phyloP scores from a whole-genome alignment of 2,797 vertebrate species.

The Fratercula arctica region DNA sequence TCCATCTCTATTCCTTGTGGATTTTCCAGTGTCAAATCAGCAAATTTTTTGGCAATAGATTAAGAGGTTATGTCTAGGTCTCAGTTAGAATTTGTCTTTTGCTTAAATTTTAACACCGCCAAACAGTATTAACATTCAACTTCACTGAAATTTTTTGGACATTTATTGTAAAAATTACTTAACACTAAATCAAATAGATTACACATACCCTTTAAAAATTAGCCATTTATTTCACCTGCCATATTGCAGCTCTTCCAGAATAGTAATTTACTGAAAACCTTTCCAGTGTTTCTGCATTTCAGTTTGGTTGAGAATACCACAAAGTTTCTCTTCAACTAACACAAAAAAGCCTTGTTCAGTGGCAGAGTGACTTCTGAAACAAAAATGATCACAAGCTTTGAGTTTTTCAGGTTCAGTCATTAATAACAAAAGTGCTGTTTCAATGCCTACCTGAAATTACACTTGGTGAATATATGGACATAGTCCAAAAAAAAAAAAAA shows the following conservation, averaged over 20 bases:
- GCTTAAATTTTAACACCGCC: neutral
- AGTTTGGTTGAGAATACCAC: neutral
- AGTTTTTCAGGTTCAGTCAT: neutral
- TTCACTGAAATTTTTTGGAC: neutral
- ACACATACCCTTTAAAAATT: neutral
- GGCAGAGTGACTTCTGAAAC: neutral
- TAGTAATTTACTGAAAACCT: neutral
- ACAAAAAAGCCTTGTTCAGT: neutral
- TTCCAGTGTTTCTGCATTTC: neutral
- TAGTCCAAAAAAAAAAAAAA: neutral
- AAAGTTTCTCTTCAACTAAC: neutral
- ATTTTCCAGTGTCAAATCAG: neutral
- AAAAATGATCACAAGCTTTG: neutral
- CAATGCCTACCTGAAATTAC: neutral
- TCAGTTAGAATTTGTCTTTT: neutral
- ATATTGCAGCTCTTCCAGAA: neutral
- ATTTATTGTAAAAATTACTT: neutral
- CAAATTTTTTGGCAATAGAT: neutral
- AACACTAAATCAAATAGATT: neutral
- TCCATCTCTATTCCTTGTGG: neutral
- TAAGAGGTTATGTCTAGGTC: neutral
- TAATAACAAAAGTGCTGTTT: neutral
- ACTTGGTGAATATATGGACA: neutral
- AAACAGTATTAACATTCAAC: neutral
- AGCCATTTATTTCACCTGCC: neutral